Evolutionary conservation across 2,113 vertebrate genomes (phyloP), one percentile per base, ranked within the genome.

Genomic region (Sebastes schlegelii): DNA sequence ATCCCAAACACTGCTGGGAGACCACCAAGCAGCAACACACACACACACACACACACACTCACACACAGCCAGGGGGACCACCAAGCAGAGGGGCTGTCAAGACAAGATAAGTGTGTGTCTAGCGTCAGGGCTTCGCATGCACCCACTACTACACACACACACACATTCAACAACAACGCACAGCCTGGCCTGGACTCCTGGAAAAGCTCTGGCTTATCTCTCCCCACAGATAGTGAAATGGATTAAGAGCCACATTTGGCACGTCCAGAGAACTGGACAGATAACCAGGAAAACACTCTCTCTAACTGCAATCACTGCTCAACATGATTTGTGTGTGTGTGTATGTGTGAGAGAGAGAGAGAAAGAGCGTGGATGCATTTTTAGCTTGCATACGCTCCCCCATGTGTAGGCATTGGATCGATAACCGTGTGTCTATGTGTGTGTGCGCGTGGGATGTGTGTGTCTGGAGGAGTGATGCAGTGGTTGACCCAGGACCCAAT

Each of bases 221-320:
- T 88, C 84, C 80, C 90, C 90, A 91, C 94, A 94, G 92, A 94
- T 94, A 94, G 94, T 89, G 89, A 93, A 93, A 94, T 93, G 93
- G 93, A 94, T 94, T 94, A 94, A 94, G 90, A 93, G 93, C 90
- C 91, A 92, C 90, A 92, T 94, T 93, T 94, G 93, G 94, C 91
- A 93, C 88, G 83, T 94, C 92, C 93, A 89, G 90, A 93, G 92
- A 92, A 90, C 89, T 89, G 92, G 92, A 94, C 92, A 92, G 93
- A 94, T 93, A 94, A 93, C 91, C 90, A 92, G 88, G 70, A 88
- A 90, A 92, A 92, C 89, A 89, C 91, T 92, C 93, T 89, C 90
- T 93, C 91, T 83, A 87, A 93, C 92, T 88, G 90, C 93, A 94
- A 93, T 94, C 88, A 89, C 84, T 63, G 88, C 86, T 92, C 86